Evolutionary conservation across 2,797 vertebrate genomes (phyloP).

Genomic region (Thamnophis elegans): DNA sequence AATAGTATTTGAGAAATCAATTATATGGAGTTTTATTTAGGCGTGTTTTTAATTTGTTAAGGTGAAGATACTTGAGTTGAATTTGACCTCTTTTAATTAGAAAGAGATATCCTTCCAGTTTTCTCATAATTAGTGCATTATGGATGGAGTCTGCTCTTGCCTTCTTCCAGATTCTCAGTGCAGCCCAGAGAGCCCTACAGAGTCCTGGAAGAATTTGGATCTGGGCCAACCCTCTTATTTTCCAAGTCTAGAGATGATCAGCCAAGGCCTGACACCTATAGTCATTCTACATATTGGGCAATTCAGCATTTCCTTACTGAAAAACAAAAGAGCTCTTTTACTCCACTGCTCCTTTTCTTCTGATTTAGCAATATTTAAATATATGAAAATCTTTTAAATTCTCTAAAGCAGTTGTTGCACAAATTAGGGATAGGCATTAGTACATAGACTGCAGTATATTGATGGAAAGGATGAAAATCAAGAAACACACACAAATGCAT

Average conservation of each 20-base stretch:
- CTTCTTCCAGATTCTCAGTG: background rate
- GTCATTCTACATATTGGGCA: background rate
- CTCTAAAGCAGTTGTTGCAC: background rate
- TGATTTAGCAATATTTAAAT: background rate
- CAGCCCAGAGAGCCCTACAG: background rate
- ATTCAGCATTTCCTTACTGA: background rate
- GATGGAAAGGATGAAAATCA: background rate
- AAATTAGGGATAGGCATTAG: background rate
- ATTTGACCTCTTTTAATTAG: background rate
- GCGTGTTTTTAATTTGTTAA: background rate
- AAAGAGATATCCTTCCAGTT: background rate
- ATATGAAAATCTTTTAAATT: background rate
- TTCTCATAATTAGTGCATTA: background rate
- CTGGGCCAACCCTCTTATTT: background rate
- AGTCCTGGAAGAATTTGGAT: background rate
- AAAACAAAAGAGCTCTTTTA: background rate
- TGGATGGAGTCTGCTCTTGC: background rate
- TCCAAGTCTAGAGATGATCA: background rate
- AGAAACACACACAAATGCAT: background rate
- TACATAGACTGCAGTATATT: background rate
- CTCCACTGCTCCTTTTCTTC: background rate
- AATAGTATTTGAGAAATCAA: constrained; percentile 35
- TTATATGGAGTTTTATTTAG: background rate
- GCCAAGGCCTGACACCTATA: background rate
- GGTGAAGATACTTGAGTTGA: background rate